These are phyloP conservation scores for Synergus japonicus DNA, from an alignment of 2,888 invertebrate genomes.

Conservation along the genomic window DNA sequence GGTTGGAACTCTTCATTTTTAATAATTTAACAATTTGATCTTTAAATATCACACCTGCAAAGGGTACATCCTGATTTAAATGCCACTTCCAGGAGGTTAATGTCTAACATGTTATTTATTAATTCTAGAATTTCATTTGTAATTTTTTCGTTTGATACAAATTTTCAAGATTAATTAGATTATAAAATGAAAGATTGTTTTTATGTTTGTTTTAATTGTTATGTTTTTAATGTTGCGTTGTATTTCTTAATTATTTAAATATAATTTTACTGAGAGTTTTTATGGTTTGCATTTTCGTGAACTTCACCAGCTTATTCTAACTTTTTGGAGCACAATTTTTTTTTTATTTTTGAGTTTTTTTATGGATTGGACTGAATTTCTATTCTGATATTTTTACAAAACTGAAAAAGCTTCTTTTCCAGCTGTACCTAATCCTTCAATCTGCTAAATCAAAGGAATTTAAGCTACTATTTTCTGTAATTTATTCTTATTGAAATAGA, in stretches of 20 bases:
- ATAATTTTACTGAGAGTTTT: neutral
- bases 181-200: neutral
- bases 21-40: neutral
- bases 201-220: neutral
- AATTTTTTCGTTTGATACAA: neutral
- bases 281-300: neutral
- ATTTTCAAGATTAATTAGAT: neutral
- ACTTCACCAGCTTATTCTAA: neutral
- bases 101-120: neutral
- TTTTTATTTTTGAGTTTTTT: neutral
- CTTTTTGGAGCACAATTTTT: neutral
- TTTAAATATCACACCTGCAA: conserved; percentile 16
- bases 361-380: neutral
- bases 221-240: too few relatives aligned
- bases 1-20: neutral
- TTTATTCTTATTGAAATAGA: conserved; percentile 24
- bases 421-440: neutral
- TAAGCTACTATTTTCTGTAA: conserved; percentile 11
- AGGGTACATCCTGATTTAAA: conserved; percentile 3
- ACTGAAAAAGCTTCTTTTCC: too few relatives aligned
- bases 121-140: neutral
- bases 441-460: neutral
- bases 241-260: too few relatives aligned
- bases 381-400: neutral
- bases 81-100: conserved; percentile 14